phyloP scores from a whole-genome alignment of 1,140 invertebrate genomes.

The Zaprionus vittiger region DNA sequence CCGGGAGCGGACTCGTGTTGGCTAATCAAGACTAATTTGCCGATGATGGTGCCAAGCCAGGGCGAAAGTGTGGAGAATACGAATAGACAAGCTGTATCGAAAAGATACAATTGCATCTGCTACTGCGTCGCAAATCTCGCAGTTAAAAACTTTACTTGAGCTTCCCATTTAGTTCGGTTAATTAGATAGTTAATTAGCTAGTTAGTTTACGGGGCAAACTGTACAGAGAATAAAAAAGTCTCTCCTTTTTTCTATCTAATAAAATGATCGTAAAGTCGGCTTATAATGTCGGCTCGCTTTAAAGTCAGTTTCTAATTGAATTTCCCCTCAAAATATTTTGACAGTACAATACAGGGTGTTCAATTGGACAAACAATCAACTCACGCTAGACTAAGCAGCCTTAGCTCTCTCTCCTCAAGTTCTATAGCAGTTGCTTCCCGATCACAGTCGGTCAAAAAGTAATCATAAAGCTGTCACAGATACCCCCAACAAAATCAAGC shows the following conservation, averaged over 20 bases:
- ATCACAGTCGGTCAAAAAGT: not conserved
- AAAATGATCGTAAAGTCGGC: not conserved
- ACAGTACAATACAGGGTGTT: not conserved
- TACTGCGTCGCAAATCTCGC: not conserved
- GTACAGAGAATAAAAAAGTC: not conserved
- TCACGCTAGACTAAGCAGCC: not conserved
- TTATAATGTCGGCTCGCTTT: not conserved
- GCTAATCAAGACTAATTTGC: constrained; percentile 2
- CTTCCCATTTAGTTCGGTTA: not conserved
- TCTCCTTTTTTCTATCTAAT: not conserved
- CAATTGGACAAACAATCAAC: not conserved
- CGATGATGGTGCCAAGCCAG: constrained; percentile 1
- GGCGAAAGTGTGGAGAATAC: not conserved
- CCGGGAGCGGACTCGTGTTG: not conserved
- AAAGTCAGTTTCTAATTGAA: not conserved
- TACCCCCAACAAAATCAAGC: constrained; percentile 1
- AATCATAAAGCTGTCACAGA: not conserved
- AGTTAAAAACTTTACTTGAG: not conserved
- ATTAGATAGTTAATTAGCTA: not conserved
- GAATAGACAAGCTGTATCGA: no score
- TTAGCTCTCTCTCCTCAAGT: not conserved
- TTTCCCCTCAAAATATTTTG: not conserved
- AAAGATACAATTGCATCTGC: not conserved
- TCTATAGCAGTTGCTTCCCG: not conserved
- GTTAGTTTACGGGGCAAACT: not conserved